Conservation (phyloP, 2,797 vertebrate species). For the Sebastes taczanowskii region DNA sequence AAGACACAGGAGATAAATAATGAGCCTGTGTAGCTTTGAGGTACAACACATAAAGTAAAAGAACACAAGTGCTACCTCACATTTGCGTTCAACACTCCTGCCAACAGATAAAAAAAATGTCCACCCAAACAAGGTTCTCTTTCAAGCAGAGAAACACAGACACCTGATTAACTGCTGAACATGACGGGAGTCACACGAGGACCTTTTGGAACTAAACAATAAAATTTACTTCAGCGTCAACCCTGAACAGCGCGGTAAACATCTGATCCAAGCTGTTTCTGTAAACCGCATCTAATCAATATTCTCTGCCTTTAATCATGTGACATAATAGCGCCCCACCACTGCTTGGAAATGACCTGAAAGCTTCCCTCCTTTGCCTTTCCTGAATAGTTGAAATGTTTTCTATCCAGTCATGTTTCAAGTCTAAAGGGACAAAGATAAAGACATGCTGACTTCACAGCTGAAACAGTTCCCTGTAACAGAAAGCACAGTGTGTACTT, state of each 20-base stretch:
- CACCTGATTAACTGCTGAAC: conserved; percentile 21
- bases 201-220: conserved; percentile 1
- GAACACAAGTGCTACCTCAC: background rate
- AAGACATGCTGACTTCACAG: background rate
- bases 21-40: background rate
- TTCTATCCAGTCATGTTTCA: background rate
- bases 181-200: conserved; percentile 14
- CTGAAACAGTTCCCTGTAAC: background rate
- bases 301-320: conserved; percentile 38
- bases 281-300: conserved; percentile 40
- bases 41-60: background rate
- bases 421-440: background rate
- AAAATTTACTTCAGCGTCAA: background rate
- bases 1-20: conserved; percentile 17
- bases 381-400: background rate
- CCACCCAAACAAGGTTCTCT: background rate
- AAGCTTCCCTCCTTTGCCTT: background rate
- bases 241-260: conserved; percentile 2
- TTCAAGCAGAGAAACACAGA: background rate
- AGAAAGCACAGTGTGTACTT: background rate
- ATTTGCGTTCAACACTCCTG: background rate
- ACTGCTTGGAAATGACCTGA: conserved; percentile 8
- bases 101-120: conserved; percentile 1
- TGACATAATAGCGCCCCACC: conserved; percentile 19
- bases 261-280: conserved; percentile 32